phyloP scores from a whole-genome alignment of 2,797 vertebrate genomes.

The Salmo trutta region DNA sequence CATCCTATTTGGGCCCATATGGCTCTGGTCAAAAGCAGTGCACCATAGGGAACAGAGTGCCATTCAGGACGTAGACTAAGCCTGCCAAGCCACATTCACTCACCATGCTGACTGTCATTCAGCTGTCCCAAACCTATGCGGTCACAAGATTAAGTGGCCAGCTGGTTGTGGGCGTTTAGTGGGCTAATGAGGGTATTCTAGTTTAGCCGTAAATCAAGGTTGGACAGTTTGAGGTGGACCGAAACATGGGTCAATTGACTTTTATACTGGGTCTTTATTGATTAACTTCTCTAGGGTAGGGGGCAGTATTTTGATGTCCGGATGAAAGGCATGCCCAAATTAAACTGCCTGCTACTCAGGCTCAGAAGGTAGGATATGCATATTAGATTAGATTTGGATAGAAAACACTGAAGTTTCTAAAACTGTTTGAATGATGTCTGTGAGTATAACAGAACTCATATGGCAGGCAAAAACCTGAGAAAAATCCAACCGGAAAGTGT shows the following conservation, averaged over 20 bases:
- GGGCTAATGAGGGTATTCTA: neutral
- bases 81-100: conserved; percentile 56
- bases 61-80: conserved; percentile 29
- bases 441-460: too few relatives aligned
- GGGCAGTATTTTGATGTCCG: too few relatives aligned
- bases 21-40: neutral
- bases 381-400: too few relatives aligned
- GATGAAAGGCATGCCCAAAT: too few relatives aligned
- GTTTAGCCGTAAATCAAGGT: conserved; percentile 35
- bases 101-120: conserved; percentile 51
- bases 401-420: too few relatives aligned
- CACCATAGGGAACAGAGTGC: neutral
- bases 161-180: conserved; percentile 27
- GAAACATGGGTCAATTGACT: conserved; percentile 13
- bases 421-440: too few relatives aligned
- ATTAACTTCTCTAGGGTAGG: neutral
- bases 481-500: too few relatives aligned
- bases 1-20: neutral
- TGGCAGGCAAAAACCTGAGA: too few relatives aligned
- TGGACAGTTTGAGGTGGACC: conserved; percentile 10
- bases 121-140: conserved; percentile 29
- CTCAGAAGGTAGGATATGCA: too few relatives aligned
- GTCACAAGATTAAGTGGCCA: conserved; percentile 63
- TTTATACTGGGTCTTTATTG: neutral
- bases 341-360: too few relatives aligned